phyloP scores from a whole-genome alignment of 2,113 vertebrate genomes.

The Coptodon rendalli region DNA sequence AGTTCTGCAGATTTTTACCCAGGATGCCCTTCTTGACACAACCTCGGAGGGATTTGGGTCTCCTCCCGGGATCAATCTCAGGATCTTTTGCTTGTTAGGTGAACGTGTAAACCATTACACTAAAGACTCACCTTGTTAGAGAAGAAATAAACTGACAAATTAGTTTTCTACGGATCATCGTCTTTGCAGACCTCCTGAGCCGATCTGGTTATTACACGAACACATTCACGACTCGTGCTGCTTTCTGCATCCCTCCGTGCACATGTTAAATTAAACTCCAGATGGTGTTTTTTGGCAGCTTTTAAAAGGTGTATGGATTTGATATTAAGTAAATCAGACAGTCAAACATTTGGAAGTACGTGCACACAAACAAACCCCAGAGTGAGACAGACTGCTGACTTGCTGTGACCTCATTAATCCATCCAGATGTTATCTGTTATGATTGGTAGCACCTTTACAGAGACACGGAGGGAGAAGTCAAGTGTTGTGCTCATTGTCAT shows the following conservation, averaged over 20 bases:
- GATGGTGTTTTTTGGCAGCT: constrained; percentile 20
- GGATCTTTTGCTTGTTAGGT: background rate
- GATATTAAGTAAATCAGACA: constrained; percentile 1
- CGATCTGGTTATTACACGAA: background rate
- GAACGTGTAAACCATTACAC: background rate
- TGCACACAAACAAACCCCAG: background rate
- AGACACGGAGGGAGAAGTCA: background rate
- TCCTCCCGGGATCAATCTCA: background rate
- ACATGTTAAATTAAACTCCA: constrained; percentile 26
- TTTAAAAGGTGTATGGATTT: background rate
- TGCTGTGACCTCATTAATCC: constrained; percentile 21
- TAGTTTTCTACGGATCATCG: background rate
- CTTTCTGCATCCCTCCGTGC: background rate
- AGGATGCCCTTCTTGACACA: background rate
- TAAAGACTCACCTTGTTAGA: background rate
- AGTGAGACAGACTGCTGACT: constrained; percentile 36
- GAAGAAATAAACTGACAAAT: background rate
- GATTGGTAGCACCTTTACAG: background rate
- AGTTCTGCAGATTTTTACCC: background rate
- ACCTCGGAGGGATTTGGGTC: background rate
- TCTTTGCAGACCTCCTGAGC: background rate
- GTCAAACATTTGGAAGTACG: background rate
- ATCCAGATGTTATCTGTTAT: background rate
- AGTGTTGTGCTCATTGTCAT: background rate
- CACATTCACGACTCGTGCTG: background rate